A percentile compares a stretch with the other conserved stretches of the same genome.
phyloP scores from a whole-genome alignment of 2,113 vertebrate genomes.

The Martes martes region DNA sequence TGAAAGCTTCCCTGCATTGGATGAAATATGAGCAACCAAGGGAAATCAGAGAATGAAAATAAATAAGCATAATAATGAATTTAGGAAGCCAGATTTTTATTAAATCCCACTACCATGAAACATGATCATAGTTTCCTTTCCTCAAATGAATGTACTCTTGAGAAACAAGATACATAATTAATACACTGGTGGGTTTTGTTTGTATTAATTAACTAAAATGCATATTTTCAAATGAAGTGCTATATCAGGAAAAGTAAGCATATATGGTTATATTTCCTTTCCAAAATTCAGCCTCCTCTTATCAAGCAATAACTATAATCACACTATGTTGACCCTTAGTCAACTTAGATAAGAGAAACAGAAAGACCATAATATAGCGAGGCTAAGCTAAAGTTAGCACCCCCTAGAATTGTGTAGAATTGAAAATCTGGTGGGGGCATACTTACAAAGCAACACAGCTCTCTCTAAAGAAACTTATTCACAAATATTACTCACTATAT shows the following conservation, averaged over 20 bases:
- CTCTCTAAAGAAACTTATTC: background rate
- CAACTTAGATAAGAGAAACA: background rate
- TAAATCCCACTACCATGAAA: background rate
- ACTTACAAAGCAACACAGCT: background rate
- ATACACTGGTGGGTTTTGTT: background rate
- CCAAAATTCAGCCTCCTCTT: background rate
- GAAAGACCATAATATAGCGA: background rate
- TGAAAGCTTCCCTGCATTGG: background rate
- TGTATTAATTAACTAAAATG: background rate
- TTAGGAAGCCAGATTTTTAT: background rate
- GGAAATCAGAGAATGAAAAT: constrained; percentile 5
- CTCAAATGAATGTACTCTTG: background rate
- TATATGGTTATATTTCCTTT: background rate
- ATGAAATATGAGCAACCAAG: background rate
- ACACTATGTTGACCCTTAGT: background rate
- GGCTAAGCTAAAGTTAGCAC: background rate
- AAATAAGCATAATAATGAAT: constrained; percentile 5
- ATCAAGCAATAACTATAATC: background rate
- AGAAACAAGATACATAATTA: background rate
- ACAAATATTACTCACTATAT: background rate
- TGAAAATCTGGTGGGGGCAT: background rate
- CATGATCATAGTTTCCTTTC: background rate
- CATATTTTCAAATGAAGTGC: background rate
- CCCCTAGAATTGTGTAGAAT: background rate
- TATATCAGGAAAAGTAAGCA: background rate